Percentiles rank a stretch among this genome's conserved stretches.
Conservation (phyloP, 2,797 vertebrate species). For the Semotilus atromaculatus region DNA sequence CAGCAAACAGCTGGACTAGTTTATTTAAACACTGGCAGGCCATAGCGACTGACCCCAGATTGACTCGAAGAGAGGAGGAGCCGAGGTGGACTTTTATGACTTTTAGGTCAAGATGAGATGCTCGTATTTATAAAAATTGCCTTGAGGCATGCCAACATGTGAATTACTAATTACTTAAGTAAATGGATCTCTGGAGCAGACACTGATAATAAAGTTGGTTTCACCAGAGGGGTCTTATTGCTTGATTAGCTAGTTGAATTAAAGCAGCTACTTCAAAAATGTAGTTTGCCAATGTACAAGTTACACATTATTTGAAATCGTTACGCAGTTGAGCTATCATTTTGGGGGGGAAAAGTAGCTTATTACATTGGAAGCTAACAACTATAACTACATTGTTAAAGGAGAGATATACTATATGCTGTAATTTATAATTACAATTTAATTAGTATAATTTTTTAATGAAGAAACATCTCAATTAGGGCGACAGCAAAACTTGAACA, state of each 20-base stretch:
- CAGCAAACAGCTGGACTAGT: constrained; percentile 88
- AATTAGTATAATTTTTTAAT: neutral
- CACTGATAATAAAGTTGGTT: constrained; percentile 63
- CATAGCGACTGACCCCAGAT: constrained; percentile 85
- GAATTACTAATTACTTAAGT: constrained; percentile 72
- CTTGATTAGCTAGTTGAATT: constrained; percentile 24
- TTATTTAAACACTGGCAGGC: constrained; percentile 88
- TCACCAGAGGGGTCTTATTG: constrained; percentile 39
- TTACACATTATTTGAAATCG: neutral
- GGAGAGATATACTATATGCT: neutral
- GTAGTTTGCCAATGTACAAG: neutral
- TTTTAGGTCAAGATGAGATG: constrained; percentile 79
- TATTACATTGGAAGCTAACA: neutral
- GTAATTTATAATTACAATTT: neutral
- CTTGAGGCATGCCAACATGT: constrained; percentile 71
- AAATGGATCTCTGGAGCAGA: constrained; percentile 63
- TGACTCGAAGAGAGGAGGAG: constrained; percentile 84
- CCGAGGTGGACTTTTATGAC: constrained; percentile 86
- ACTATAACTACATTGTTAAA: neutral
- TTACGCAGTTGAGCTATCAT: neutral
- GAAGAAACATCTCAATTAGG: neutral
- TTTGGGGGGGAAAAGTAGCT: neutral
- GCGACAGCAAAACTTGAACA: neutral
- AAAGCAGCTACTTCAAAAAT: neutral
- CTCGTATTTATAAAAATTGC: constrained; percentile 77